A percentile compares a stretch with the other conserved stretches of the same genome.
Conservation (phyloP, 2,888 invertebrate species). For the Drosophila cognata region DNA sequence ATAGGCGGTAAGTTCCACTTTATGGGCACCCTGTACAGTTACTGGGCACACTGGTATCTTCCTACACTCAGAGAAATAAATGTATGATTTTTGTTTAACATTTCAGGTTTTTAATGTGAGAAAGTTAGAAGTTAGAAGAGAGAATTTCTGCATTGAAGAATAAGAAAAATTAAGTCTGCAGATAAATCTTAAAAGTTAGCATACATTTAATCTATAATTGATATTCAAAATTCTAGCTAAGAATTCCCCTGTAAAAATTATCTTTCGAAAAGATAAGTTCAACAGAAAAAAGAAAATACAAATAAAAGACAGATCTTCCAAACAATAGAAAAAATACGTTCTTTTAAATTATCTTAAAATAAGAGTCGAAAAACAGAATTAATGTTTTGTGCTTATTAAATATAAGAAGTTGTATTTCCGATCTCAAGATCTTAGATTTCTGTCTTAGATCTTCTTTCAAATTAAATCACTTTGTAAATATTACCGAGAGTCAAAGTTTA, state of each 20-base stretch:
- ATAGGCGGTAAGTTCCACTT: conserved; percentile 25
- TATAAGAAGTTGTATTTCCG: not conserved
- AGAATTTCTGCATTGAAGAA: not conserved
- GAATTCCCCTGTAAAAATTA: too few relatives aligned
- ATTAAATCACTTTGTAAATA: not conserved
- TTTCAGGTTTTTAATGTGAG: not conserved
- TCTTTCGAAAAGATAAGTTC: too few relatives aligned
- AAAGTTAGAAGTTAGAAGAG: not conserved
- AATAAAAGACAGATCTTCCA: not conserved
- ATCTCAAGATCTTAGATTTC: not conserved
- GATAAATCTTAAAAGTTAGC: too few relatives aligned
- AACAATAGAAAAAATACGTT: not conserved
- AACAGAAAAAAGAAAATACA: too few relatives aligned
- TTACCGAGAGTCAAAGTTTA: too few relatives aligned
- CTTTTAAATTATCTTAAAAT: not conserved
- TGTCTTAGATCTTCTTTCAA: not conserved
- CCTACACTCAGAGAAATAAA: not conserved
- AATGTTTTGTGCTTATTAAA: not conserved
- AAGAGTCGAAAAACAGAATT: not conserved
- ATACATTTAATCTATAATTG: too few relatives aligned
- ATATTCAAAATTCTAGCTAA: too few relatives aligned
- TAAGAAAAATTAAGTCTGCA: not conserved
- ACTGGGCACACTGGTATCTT: not conserved
- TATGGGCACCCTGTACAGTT: conserved; percentile 23
- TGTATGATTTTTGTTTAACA: not conserved